These are phyloP conservation scores for Poecilia wingei DNA, from an alignment of 2,797 vertebrate genomes.

Conservation along the genomic window DNA sequence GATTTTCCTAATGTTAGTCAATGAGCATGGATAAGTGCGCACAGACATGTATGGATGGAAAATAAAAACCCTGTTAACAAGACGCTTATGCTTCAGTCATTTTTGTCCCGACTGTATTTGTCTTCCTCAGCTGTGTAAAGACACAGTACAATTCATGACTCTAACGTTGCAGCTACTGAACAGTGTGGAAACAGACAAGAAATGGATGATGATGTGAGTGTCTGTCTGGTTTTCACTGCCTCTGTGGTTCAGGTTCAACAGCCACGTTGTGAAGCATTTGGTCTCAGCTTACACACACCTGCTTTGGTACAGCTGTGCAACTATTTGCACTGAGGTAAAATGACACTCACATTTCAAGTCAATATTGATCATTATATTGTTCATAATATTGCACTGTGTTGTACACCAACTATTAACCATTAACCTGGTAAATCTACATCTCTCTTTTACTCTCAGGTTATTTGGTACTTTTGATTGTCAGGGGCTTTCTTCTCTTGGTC, in stretches of 20 bases:
- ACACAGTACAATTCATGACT: neutral
- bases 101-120: slow-evolving; percentile 14
- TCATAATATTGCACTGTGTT: neutral
- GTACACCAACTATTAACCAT: neutral
- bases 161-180: neutral
- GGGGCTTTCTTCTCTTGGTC: slow-evolving; percentile 33
- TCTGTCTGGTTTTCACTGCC: neutral
- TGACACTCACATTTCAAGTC: slow-evolving; percentile 1
- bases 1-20: neutral
- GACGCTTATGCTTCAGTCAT: neutral
- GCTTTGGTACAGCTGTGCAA: slow-evolving; percentile 27
- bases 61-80: neutral
- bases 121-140: slow-evolving; percentile 8
- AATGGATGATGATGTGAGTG: neutral
- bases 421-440: neutral
- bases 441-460: neutral
- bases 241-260: neutral
- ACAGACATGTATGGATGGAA: neutral
- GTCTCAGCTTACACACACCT: slow-evolving; percentile 37
- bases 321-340: slow-evolving; percentile 14
- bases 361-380: slow-evolving; percentile 20
- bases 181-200: neutral
- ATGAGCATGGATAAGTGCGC: neutral
- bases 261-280: slow-evolving; percentile 1
- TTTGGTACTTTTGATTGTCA: slow-evolving; percentile 74